Conservation (phyloP, 2,888 invertebrate species). For the Drosophila anomelani region DNA sequence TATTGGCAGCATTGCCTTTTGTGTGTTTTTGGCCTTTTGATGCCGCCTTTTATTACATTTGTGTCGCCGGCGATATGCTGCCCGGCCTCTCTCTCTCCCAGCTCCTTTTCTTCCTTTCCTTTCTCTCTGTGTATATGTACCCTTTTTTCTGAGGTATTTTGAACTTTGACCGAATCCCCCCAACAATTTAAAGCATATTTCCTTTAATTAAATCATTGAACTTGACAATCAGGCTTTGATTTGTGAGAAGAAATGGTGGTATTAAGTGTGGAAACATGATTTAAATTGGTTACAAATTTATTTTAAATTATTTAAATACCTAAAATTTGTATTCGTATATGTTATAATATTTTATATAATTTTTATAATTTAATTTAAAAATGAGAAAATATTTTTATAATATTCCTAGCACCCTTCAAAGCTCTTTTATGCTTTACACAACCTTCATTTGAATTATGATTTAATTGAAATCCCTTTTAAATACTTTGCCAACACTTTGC, state of each 20-base stretch:
- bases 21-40: conserved; percentile 59
- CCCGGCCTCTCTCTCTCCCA: not conserved
- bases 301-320: no score
- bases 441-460: not conserved
- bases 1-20: conserved; percentile 47
- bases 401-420: not conserved
- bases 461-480: not conserved
- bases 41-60: conserved; percentile 55
- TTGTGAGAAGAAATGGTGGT: not conserved
- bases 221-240: not conserved
- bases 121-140: not conserved
- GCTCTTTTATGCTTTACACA: not conserved
- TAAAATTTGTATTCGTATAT: not conserved
- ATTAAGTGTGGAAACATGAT: no score
- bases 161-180: not conserved
- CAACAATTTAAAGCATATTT: conserved; percentile 7
- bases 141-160: not conserved
- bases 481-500: not conserved
- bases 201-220: conserved; percentile 1
- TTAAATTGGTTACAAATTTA: not conserved
- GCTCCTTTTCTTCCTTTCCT: not conserved
- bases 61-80: conserved; percentile 28
- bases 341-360: not conserved
- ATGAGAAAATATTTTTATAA: not conserved
- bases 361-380: not conserved